Percentiles rank a stretch among this genome's conserved stretches.
These are phyloP conservation scores for Uria aalge DNA, from an alignment of 2,113 vertebrate species.

Conservation along the genomic window DNA sequence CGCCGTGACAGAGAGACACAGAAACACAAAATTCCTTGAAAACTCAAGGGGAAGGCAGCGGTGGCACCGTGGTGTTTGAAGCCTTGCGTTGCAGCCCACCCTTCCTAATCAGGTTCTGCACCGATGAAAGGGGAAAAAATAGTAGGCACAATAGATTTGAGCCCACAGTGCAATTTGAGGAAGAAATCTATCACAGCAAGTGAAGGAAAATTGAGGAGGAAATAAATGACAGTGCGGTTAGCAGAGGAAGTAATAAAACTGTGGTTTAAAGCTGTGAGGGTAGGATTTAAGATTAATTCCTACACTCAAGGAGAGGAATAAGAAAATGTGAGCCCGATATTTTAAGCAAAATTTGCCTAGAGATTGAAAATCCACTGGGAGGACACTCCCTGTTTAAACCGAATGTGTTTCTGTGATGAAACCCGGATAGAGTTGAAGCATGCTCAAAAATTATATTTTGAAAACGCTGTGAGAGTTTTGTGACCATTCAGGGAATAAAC, in stretches of 20 bases:
- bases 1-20: fast-evolving
- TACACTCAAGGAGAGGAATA: background rate
- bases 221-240: background rate
- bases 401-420: background rate
- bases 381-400: background rate
- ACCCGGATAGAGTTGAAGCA: background rate
- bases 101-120: background rate
- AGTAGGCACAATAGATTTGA: background rate
- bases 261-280: background rate
- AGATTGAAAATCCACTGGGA: background rate
- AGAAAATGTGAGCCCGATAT: fast-evolving
- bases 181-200: background rate
- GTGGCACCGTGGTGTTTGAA: background rate
- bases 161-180: background rate
- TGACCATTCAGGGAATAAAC: background rate
- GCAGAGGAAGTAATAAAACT: slow-evolving; percentile 17
- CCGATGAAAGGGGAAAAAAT: background rate
- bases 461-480: fast-evolving
- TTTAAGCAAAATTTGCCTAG: background rate
- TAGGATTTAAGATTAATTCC: background rate
- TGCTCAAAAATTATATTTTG: background rate
- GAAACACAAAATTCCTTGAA: background rate
- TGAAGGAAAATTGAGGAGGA: background rate
- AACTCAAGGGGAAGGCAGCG: fast-evolving
- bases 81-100: fast-evolving